phyloP scores from a whole-genome alignment of 2,797 vertebrate genomes.

The Myotis pilosus region DNA sequence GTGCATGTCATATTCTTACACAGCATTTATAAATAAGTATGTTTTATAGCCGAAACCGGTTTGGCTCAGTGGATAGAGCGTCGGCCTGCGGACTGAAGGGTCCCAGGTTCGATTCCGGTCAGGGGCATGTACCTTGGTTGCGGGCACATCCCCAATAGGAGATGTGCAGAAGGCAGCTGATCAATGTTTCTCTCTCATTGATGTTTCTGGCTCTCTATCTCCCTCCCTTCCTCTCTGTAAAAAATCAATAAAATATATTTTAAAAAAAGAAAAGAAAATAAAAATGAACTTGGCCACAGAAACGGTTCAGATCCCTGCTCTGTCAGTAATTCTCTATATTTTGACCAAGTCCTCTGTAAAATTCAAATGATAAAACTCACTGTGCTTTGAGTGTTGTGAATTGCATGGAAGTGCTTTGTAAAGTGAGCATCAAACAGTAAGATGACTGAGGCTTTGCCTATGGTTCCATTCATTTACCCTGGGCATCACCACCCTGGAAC shows the following conservation, averaged over 20 bases:
- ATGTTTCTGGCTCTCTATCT: too few species aligned
- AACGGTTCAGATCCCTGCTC: not conserved
- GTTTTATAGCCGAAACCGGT: too few species aligned
- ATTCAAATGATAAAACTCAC: not conserved
- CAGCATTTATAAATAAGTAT: not conserved
- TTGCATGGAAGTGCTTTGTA: not conserved
- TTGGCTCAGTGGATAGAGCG: too few species aligned
- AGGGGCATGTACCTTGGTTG: too few species aligned
- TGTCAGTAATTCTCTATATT: not conserved
- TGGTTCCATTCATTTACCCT: not conserved
- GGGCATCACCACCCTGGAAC: not conserved
- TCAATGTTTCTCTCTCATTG: too few species aligned
- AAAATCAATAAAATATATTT: too few species aligned
- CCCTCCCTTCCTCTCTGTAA: too few species aligned
- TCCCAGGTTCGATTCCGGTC: too few species aligned
- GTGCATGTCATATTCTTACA: not conserved
- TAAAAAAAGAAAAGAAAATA: too few species aligned
- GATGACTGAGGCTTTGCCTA: not conserved
- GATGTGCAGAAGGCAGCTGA: too few species aligned
- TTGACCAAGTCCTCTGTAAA: not conserved
- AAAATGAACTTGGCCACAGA: not conserved
- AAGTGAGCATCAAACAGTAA: not conserved
- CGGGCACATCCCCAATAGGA: too few species aligned
- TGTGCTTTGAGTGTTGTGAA: not conserved
- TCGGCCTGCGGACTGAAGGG: too few species aligned